Percentiles rank a stretch among this genome's conserved stretches.
These are phyloP conservation scores for Tychaedon coryphoeus DNA, from an alignment of 2,113 vertebrate genomes.

Conservation along the genomic window DNA sequence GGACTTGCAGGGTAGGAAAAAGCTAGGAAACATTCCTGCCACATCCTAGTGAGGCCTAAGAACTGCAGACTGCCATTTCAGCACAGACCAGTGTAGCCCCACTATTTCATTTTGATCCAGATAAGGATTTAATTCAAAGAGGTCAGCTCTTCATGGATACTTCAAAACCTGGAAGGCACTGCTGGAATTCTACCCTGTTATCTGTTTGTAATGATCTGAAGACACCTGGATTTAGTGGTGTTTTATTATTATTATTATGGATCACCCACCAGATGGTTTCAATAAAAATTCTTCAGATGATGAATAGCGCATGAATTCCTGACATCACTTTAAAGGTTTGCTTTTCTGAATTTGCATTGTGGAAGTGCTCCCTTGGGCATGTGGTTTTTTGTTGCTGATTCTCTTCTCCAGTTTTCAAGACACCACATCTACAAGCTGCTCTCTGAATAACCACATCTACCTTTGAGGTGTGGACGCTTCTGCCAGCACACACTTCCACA, in stretches of 20 bases:
- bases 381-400: neutral
- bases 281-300: neutral
- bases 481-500: neutral
- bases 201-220: neutral
- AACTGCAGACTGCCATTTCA: neutral
- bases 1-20: neutral
- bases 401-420: neutral
- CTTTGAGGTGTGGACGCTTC: neutral
- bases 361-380: neutral
- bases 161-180: neutral
- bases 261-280: neutral
- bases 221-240: neutral
- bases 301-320: neutral
- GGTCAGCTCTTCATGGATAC: neutral
- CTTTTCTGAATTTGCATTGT: neutral
- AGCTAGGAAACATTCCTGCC: neutral
- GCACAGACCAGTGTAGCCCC: neutral
- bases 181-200: neutral
- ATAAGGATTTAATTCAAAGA: neutral
- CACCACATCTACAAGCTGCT: neutral
- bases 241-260: neutral
- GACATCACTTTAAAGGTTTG: neutral
- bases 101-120: neutral
- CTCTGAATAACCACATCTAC: neutral
- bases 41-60: neutral